Percentiles rank a stretch among this genome's conserved stretches.
Conservation (phyloP, 2,113 vertebrate genomes). For the Leptodactylus fuscus region DNA sequence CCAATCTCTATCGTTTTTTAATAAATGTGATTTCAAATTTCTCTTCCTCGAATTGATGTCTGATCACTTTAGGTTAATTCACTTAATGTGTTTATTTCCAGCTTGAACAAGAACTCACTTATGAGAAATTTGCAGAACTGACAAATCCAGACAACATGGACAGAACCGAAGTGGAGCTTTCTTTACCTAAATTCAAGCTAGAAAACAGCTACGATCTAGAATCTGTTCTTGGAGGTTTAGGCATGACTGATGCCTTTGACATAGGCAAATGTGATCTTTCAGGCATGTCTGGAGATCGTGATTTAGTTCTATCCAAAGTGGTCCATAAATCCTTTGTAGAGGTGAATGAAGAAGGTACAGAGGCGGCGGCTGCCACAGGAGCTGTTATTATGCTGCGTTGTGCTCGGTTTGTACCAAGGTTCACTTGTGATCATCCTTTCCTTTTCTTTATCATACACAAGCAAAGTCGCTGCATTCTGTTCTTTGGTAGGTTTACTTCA, state of each 20-base stretch:
- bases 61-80: background rate
- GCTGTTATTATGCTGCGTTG: constrained; percentile 71
- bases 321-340: constrained; percentile 89
- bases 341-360: constrained; percentile 88
- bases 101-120: constrained; percentile 80
- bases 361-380: constrained; percentile 82
- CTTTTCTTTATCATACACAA: constrained; percentile 77
- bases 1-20: background rate
- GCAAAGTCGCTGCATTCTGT: constrained; percentile 71
- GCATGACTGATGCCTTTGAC: constrained; percentile 81
- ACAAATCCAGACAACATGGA: constrained; percentile 75
- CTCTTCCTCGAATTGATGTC: background rate
- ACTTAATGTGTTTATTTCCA: constrained; percentile 61
- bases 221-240: constrained; percentile 74
- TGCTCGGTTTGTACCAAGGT: constrained; percentile 31
- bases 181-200: constrained; percentile 81
- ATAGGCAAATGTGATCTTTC: constrained; percentile 74
- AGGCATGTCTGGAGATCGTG: constrained; percentile 77
- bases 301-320: constrained; percentile 82
- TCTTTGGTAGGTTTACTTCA: constrained; percentile 71
- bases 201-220: constrained; percentile 81
- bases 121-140: constrained; percentile 80
- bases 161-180: constrained; percentile 69
- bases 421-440: constrained; percentile 76
- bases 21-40: background rate